phyloP scores from a whole-genome alignment of 2,113 vertebrate genomes.

The Engraulis encrasicolus region DNA sequence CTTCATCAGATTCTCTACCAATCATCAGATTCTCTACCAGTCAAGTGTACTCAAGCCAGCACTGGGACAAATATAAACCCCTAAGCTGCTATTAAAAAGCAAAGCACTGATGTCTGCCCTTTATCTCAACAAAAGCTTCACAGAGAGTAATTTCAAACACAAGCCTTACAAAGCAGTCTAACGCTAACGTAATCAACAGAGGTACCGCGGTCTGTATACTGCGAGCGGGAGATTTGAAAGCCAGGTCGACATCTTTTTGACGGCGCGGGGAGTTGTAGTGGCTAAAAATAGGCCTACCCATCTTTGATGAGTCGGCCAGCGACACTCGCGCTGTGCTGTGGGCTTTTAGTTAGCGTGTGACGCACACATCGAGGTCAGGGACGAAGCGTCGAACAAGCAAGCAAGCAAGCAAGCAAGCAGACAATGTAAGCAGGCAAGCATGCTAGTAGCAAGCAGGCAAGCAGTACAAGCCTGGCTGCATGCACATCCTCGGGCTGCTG shows the following conservation, averaged over 20 bases:
- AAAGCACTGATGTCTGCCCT: too few species aligned
- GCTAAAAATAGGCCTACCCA: neutral
- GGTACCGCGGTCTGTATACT: too few species aligned
- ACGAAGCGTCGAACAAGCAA: neutral
- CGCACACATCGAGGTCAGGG: neutral
- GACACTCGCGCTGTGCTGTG: neutral
- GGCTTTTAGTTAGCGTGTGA: neutral
- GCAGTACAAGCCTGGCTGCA: too few species aligned
- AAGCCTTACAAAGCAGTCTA: neutral
- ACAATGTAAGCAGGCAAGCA: too few species aligned
- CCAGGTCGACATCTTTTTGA: neutral
- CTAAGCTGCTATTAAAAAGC: too few species aligned
- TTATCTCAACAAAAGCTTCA: too few species aligned
- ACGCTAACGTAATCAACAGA: too few species aligned
- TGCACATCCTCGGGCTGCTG: neutral
- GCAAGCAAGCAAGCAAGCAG: too few species aligned
- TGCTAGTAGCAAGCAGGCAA: too few species aligned
- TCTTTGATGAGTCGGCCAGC: neutral
- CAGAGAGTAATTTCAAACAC: neutral
- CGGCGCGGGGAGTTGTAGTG: neutral
- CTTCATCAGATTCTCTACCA: too few species aligned
- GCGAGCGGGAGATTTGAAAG: neutral
- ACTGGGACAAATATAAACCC: neutral
- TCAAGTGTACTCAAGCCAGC: too few species aligned
- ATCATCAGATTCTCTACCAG: too few species aligned